phyloP scores from a whole-genome alignment of 2,888 invertebrate genomes.

The Lasiommata megera region DNA sequence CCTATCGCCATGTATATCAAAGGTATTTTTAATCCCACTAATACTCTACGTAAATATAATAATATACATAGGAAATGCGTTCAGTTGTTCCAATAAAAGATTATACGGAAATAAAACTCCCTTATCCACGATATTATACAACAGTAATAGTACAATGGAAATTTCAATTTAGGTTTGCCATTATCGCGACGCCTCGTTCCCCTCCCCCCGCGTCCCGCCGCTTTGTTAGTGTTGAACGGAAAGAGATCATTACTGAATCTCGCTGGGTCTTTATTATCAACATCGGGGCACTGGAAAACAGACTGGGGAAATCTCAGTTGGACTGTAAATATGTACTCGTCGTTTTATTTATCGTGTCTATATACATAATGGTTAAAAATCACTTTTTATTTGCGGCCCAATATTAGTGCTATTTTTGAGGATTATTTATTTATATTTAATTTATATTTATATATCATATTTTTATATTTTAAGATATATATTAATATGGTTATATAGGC shows the following conservation, averaged over 20 bases:
- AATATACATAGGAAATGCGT: too few species aligned
- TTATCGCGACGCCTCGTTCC: conserved; percentile 7
- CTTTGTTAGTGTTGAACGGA: conserved; percentile 27
- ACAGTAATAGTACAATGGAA: conserved; percentile 17
- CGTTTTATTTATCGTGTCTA: neutral
- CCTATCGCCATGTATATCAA: too few species aligned
- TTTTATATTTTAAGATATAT: too few species aligned
- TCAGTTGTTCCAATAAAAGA: neutral
- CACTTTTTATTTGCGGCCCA: too few species aligned
- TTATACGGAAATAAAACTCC: conserved; percentile 5
- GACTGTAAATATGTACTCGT: neutral
- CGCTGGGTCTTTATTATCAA: conserved; percentile 1
- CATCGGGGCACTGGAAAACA: neutral
- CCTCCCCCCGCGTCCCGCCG: neutral
- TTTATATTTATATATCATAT: too few species aligned
- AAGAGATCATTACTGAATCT: conserved; percentile 30
- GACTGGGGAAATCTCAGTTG: neutral
- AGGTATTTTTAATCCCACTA: too few species aligned
- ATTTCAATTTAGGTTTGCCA: conserved; percentile 22
- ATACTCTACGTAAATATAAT: too few species aligned
- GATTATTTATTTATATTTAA: too few species aligned
- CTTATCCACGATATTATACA: conserved; percentile 1
- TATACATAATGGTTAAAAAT: too few species aligned
- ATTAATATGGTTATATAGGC: too few species aligned
- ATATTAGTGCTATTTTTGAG: too few species aligned